Base-by-base conservation (phyloP, 2,888 invertebrate species). In the Synergus umbraculus region DNA sequence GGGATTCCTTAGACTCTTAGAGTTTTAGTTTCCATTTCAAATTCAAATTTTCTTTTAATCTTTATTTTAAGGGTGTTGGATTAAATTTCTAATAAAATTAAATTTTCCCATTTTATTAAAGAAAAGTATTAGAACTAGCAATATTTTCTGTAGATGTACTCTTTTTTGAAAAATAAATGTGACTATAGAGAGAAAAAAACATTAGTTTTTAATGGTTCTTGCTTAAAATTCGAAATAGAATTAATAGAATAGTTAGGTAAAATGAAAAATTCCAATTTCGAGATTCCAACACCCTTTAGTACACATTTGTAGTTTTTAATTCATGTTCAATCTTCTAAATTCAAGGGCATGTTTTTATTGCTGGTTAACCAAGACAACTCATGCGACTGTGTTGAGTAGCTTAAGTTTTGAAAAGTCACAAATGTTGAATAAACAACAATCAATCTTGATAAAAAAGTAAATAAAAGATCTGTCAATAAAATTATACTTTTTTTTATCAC, bases 401-500 rank as follows among this genome's bases (percentile, higher is more conserved):
- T 29, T n/a, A 66, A 41, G 8, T 73, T 43, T 15, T 15, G 9
- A 8, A n/a, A 54, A 9, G 2, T 15, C n/a, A 54, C 54, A 9
- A n/a, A 54, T 9, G n/a, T 9, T n/a, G 5, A 54, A n/a, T n/a
- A 54, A 54, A 54, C 8, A 15, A 54, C n/a, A 54, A n/a, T 54
- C 9, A 54, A n/a, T 15, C n/a, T 15, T 8, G 8, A n/a, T 58
- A 18, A 9, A 54, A 18, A 54, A 54, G 9, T 58, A 10, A 18
- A 18, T 10, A 3, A 18, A 10, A n/a, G 8, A 58, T 18, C 2
- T 58, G 9, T 9, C 2, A 18, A 18, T 54, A 9, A n/a, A 76
- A 15, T 22, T 69, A 37, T 37, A 37, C 4, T 82, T 81, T 81
- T 82, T 81, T 78, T 78, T 63, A 66, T 44, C 81, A 86, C 85